Conservation (phyloP, 2,113 vertebrate species). For the Peromyscus maniculatus region DNA sequence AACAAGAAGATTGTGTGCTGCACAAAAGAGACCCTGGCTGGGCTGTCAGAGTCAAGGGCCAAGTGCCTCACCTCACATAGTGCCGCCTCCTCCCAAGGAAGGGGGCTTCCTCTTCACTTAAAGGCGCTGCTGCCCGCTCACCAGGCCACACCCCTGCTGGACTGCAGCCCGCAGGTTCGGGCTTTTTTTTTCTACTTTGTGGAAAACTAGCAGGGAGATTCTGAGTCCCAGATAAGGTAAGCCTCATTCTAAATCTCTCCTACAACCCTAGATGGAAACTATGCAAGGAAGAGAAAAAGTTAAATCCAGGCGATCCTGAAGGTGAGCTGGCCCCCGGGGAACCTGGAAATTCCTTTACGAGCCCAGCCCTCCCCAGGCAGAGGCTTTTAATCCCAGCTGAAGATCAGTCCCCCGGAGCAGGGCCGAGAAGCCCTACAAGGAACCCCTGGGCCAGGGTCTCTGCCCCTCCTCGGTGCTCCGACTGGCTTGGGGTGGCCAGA, state of each 20-base stretch:
- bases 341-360: neutral
- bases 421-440: neutral
- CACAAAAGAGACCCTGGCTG: neutral
- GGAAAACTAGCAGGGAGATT: neutral
- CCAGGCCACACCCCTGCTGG: neutral
- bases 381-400: neutral
- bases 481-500: neutral
- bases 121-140: neutral
- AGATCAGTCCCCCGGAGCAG: neutral
- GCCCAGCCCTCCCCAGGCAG: neutral
- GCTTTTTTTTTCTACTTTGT: neutral
- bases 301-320: neutral
- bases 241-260: neutral
- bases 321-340: neutral
- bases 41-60: neutral
- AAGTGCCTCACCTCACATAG: accelerated
- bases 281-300: neutral
- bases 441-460: neutral
- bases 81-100: neutral
- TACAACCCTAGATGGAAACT: neutral
- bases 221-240: neutral
- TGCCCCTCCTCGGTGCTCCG: neutral
- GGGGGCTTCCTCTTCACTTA: neutral
- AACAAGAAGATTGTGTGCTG: neutral
- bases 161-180: neutral